Evolutionary conservation across 2,113 vertebrate species (phyloP), one percentile per base, ranked within the genome.

Genomic region (Dipodomys stephensi): DNA sequence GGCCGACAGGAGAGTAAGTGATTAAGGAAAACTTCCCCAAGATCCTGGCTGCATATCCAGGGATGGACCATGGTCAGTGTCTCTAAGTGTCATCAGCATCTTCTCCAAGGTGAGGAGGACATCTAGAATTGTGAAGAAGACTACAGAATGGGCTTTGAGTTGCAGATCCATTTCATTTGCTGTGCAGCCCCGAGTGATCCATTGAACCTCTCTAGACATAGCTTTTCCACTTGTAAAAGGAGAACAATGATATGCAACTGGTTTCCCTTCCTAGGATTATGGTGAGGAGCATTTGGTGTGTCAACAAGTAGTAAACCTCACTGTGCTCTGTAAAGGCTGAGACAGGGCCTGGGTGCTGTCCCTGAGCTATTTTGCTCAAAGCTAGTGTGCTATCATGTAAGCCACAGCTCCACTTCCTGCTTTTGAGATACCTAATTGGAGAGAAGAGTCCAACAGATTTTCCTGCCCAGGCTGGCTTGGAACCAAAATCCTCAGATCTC

Each of bases 201-300:
- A 53, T 57, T 46, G 62, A 88, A 86, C 84, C 8, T 95, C 93
- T 84, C 90, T 94, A 32, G 7, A 39, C 32, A 73, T 25, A 44
- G 53, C n/a, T 49, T 88, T 96, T 88, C 28, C 53, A 84, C 22
- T 80, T 94, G 39, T 88, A 39, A 88, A 86, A 64, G 15, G 57
- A 22, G 39, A 8, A 22, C 74, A 64, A 46, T 86, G 53, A 81
- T 87, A 87, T 71, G 87, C 72, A 79, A 60, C 19, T 20, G 60
- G 46, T 27, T 78, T 28, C 20, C 92, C 30, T 30, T 83, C 57
- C 73, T 49, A 32, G 65, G 28, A 79, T 22, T 53, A n/a, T 18
- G 23, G 12, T 72, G 84, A 74, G 71, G 30, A 82, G 72, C 87
- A 82, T 44, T 85, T 85, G 69, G 73, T 13, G 28, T 73, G 46